These are phyloP conservation scores for Chrysaora quinquecirrha DNA, from an alignment of 30 jellyfish, hydroid and myxozoan species.

Conservation along the genomic window DNA sequence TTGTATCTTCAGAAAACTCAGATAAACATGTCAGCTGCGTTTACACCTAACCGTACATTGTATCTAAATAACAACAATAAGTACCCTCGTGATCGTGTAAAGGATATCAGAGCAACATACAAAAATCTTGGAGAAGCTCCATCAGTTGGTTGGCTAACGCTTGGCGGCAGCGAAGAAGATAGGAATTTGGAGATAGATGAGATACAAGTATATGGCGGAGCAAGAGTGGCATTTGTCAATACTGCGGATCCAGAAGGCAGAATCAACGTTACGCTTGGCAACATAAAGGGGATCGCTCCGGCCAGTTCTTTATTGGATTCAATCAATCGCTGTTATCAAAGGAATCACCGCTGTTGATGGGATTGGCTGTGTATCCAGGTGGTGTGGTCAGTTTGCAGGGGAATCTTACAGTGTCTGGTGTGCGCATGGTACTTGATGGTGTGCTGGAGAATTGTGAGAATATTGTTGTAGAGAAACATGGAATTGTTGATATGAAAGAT, in stretches of 20 bases:
- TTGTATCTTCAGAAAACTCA: slow-evolving; percentile 52
- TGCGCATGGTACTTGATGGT: slow-evolving; percentile 65
- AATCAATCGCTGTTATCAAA: slow-evolving; percentile 59
- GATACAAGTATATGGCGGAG: slow-evolving; percentile 69
- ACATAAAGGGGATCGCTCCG: slow-evolving; percentile 57
- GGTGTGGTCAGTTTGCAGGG: slow-evolving; percentile 66
- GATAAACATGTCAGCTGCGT: slow-evolving; percentile 21
- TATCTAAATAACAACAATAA: slow-evolving; percentile 40
- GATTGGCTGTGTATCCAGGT: slow-evolving; percentile 69
- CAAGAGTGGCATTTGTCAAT: slow-evolving; percentile 47
- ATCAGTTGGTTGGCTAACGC: slow-evolving; percentile 65
- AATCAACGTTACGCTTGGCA: slow-evolving; percentile 40
- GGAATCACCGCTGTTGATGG: slow-evolving; percentile 62
- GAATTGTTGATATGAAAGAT: slow-evolving; percentile 64
- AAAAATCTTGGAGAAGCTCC: slow-evolving; percentile 45
- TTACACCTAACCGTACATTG: slow-evolving; percentile 42
- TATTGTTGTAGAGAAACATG: slow-evolving; percentile 61
- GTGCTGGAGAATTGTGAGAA: slow-evolving; percentile 65
- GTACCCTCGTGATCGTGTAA: slow-evolving; percentile 53
- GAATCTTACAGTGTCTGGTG: slow-evolving; percentile 55
- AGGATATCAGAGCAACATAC: slow-evolving; percentile 45
- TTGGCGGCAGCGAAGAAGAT: slow-evolving; percentile 40
- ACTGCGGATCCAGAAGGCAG: slow-evolving; percentile 13
- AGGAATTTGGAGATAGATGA: slow-evolving; percentile 51
- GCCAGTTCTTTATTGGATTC: slow-evolving; percentile 50